Percentiles rank a stretch among this genome's conserved stretches.
Evolutionary conservation across 1,140 invertebrate species (phyloP).

Genomic region (Reticulitermes speratus): DNA sequence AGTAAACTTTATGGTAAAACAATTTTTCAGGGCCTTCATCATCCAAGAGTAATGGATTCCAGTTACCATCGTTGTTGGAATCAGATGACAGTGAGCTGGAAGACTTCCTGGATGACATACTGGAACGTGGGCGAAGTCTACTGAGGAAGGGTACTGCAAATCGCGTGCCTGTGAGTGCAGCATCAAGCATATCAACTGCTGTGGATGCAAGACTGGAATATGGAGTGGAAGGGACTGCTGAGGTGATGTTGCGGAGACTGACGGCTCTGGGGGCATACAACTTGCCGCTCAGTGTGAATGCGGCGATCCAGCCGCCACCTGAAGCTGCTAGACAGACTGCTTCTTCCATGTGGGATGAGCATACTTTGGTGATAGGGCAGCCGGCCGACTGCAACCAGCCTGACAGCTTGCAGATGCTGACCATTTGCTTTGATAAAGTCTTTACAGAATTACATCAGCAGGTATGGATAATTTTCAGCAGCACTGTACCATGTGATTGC

Average conservation of each 20-base stretch:
- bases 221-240: constrained; percentile 68
- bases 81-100: constrained; percentile 72
- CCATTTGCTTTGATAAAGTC: constrained; percentile 66
- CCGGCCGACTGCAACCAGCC: constrained; percentile 10
- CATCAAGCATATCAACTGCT: constrained; percentile 59
- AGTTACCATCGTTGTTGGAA: constrained; percentile 62
- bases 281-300: constrained; percentile 56
- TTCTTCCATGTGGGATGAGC: constrained; percentile 37
- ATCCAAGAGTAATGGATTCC: constrained; percentile 40
- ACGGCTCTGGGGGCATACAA: constrained; percentile 59
- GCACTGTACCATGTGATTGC: constrained; percentile 18
- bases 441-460: constrained; percentile 60
- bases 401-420: constrained; percentile 58
- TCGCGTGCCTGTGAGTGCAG: background rate
- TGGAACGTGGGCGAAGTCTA: constrained; percentile 57
- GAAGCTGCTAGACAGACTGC: constrained; percentile 11
- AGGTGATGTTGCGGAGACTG: constrained; percentile 67
- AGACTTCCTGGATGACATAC: constrained; percentile 65
- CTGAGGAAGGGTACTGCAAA: constrained; percentile 41
- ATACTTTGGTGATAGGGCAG: constrained; percentile 44
- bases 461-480: constrained; percentile 36
- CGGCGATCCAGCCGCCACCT: constrained; percentile 46
- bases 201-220: constrained; percentile 76
- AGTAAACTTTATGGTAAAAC: too few species aligned
- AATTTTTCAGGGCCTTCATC: constrained; percentile 25